These are phyloP conservation scores for Semotilus atromaculatus DNA, from an alignment of 2,797 vertebrate species.

Conservation along the genomic window DNA sequence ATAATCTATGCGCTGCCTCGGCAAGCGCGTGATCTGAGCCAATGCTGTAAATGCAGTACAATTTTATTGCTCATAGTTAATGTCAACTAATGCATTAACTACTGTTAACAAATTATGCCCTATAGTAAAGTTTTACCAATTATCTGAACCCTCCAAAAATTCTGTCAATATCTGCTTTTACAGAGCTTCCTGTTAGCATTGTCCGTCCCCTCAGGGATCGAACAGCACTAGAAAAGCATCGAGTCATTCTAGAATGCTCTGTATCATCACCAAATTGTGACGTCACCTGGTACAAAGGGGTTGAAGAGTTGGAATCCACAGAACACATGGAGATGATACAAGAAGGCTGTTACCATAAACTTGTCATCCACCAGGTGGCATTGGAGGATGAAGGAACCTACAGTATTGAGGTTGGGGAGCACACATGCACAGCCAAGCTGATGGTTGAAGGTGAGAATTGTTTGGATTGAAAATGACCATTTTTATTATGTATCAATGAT, in stretches of 20 bases:
- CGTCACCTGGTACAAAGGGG: constrained; percentile 86
- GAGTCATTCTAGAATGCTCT: constrained; percentile 91
- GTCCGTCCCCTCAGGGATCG: constrained; percentile 91
- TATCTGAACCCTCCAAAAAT: background rate
- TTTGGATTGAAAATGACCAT: background rate
- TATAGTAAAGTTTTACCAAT: background rate
- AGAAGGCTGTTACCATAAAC: constrained; percentile 87
- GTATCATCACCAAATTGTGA: constrained; percentile 82
- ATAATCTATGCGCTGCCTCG: no score
- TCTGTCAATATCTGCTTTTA: background rate
- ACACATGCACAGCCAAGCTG: constrained; percentile 84
- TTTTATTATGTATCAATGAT: no score
- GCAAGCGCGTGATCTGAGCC: no score
- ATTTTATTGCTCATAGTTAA: no score
- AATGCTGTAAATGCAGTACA: no score
- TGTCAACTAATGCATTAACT: background rate
- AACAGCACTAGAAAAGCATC: constrained; percentile 88
- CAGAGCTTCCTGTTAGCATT: constrained; percentile 85
- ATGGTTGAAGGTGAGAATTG: constrained; percentile 86
- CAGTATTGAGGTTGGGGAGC: constrained; percentile 84
- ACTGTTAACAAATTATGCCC: background rate
- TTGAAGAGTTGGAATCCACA: constrained; percentile 79
- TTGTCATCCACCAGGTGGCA: constrained; percentile 85
- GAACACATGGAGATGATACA: constrained; percentile 86
- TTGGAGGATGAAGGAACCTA: constrained; percentile 89